A percentile compares a stretch with the other conserved stretches of the same genome.
phyloP scores from a whole-genome alignment of 1,140 invertebrate species.

The Nephila pilipes region DNA sequence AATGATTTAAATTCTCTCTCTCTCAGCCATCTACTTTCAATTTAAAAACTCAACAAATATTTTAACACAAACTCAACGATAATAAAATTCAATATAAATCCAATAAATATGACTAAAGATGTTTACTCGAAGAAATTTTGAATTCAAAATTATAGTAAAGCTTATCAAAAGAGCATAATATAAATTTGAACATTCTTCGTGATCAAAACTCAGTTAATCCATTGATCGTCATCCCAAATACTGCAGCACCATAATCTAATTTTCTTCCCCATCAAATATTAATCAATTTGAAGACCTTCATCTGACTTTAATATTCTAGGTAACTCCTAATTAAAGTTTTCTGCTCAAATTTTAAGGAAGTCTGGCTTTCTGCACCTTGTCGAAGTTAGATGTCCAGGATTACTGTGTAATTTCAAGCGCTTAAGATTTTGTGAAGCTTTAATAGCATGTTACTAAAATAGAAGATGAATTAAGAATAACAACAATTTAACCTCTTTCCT shows the following conservation, averaged over 20 bases:
- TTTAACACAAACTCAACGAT: too few relatives aligned
- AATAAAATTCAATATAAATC: too few relatives aligned
- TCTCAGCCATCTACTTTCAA: too few relatives aligned
- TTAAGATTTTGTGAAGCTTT: background rate
- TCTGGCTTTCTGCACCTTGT: background rate
- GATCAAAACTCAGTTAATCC: conserved; percentile 3
- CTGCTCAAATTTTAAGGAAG: background rate
- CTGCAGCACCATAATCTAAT: conserved; percentile 23
- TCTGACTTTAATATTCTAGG: background rate
- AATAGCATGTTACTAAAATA: background rate
- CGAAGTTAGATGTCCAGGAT: background rate
- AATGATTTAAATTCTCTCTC: too few relatives aligned
- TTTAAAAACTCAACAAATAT: too few relatives aligned
- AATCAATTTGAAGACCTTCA: conserved; percentile 32
- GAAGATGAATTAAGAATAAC: too few relatives aligned
- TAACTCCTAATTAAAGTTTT: conserved; percentile 24
- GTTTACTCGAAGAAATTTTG: too few relatives aligned
- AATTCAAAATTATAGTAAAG: too few relatives aligned
- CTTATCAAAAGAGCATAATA: too few relatives aligned
- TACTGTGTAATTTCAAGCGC: conserved; percentile 1
- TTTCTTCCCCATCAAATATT: conserved; percentile 21
- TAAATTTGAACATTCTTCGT: background rate
- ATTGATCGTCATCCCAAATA: background rate
- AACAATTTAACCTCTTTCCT: too few relatives aligned
- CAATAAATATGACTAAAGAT: too few relatives aligned